Base-by-base conservation (phyloP, 2,113 vertebrate genomes). In the Todiramphus saurophagus region DNA sequence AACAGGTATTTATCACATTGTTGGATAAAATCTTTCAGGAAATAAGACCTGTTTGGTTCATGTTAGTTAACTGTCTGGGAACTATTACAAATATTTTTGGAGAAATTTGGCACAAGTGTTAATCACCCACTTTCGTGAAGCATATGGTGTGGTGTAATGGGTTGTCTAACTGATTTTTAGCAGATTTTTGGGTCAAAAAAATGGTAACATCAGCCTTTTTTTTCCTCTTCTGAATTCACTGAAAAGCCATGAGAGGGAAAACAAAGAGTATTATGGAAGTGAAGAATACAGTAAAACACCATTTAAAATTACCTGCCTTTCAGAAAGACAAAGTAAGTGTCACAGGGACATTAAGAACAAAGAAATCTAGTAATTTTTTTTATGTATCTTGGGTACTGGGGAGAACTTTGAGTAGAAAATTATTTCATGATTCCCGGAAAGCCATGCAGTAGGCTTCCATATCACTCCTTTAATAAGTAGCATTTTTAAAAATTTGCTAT, bases 61-160 rank as follows among this genome's bases (percentile, higher is more conserved):
- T 11, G 4, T 75, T 92, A 74, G 68, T 87, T 82, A 81, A 44
- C 50, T 88, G 63, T 12, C 46, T 94, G 25, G 56, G 27, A 13
- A 70, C n/a, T 74, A 43, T 77, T 86, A 37, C 90, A 88, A 90
- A 93, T 81, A 81, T 81, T 90, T 93, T 81, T 90, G 5, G 76
- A 89, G 59, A 88, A 94, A 82, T 93, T 92, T 92, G 76, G 63
- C 76, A 77, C 46, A 44, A 55, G 24, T 75, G 46, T 92, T 94
- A 60, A 95, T 70, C 79, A 83, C 64, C 44, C 50, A 88, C 75
- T 93, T 94, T 85, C 64, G 43, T 89, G 80, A 90, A 92, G 30
- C 88, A 89, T 96, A 78, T 80, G 90, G 68, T 88, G 15, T 27
- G 8, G 55, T 77, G 35, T 77, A 85, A 80, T 80, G 33, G 50